phyloP scores from a whole-genome alignment of 2,797 vertebrate genomes.

The Anguilla obscura region DNA sequence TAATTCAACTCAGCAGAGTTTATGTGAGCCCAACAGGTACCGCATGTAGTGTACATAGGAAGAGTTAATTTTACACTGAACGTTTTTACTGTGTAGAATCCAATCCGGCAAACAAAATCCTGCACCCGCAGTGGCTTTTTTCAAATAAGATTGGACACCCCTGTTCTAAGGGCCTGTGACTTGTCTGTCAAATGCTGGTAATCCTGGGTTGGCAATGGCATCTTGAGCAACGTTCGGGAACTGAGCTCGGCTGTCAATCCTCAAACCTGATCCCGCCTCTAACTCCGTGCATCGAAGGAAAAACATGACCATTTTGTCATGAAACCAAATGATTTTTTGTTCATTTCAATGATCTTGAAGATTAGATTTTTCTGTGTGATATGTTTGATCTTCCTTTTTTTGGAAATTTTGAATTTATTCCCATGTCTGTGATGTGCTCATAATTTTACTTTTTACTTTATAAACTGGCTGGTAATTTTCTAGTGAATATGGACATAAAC shows the following conservation, averaged over 20 bases:
- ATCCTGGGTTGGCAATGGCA: background rate
- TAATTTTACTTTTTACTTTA: background rate
- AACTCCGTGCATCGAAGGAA: background rate
- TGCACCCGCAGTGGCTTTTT: background rate
- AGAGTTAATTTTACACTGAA: background rate
- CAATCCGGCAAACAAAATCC: background rate
- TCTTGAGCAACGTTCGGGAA: background rate
- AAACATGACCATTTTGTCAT: background rate
- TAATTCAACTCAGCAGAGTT: background rate
- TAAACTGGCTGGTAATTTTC: background rate
- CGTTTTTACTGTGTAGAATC: background rate
- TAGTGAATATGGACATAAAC: background rate
- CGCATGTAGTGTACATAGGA: background rate
- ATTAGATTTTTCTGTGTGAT: background rate
- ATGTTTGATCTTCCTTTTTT: background rate
- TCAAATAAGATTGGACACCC: background rate
- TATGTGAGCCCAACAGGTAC: background rate
- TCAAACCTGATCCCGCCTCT: background rate
- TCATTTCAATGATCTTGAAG: background rate
- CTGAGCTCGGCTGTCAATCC: background rate
- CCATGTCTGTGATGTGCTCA: background rate
- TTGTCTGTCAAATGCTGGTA: background rate
- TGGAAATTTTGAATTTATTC: background rate
- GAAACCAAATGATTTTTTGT: background rate
- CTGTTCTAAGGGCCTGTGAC: background rate